Conservation (phyloP, 2,888 invertebrate species). For the Sphinx pinastri region DNA sequence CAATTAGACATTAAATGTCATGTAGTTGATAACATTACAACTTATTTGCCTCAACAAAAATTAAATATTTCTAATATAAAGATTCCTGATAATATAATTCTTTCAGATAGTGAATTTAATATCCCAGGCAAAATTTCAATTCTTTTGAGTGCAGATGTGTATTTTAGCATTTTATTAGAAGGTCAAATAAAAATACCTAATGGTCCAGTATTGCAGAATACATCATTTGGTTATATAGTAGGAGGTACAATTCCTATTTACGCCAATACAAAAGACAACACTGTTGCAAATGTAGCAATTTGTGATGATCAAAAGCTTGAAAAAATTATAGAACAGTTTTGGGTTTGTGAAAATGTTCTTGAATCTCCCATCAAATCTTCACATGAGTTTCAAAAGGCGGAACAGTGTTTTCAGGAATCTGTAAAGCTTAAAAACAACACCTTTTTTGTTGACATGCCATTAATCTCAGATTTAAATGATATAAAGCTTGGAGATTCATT, state of each 20-base stretch:
- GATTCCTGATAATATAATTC: neutral
- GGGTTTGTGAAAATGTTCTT: neutral
- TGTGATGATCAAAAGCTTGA: neutral
- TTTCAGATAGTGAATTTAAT: neutral
- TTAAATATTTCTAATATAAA: neutral
- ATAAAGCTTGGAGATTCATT: neutral
- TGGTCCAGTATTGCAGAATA: neutral
- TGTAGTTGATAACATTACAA: neutral
- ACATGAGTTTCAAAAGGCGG: neutral
- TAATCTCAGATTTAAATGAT: neutral
- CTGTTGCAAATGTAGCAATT: neutral
- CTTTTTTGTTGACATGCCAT: no score
- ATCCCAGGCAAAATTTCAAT: neutral
- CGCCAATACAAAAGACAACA: neutral
- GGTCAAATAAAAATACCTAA: neutral
- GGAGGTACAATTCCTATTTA: neutral
- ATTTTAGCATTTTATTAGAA: neutral
- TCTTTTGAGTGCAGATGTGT: neutral
- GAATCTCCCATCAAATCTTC: neutral
- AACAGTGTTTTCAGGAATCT: neutral
- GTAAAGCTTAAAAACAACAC: neutral
- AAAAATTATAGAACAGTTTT: neutral
- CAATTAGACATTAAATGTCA: neutral
- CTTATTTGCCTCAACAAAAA: conserved; percentile 1
- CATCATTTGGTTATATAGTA: neutral